These are phyloP conservation scores for Parapsyche elsis DNA, from an alignment of 1,140 invertebrate species.

Conservation along the genomic window DNA sequence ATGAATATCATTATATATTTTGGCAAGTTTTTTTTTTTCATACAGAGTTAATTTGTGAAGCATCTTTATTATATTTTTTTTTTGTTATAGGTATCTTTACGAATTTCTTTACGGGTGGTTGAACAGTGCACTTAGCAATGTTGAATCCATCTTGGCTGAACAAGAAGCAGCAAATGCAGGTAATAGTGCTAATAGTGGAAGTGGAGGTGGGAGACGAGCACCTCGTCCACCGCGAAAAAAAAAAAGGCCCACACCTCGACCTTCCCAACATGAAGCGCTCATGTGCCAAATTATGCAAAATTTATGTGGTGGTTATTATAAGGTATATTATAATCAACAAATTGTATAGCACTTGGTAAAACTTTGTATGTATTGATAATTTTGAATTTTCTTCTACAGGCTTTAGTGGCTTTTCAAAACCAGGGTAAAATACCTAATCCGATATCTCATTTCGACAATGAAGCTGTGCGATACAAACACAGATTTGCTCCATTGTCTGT, in stretches of 20 bases:
- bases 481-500: slow-evolving; percentile 89
- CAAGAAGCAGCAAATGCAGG: slow-evolving; percentile 75
- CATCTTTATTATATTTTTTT: slow-evolving; percentile 21
- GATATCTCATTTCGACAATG: slow-evolving; percentile 89
- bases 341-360: background rate
- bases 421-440: slow-evolving; percentile 79
- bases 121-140: slow-evolving; percentile 88
- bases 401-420: slow-evolving; percentile 68
- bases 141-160: slow-evolving; percentile 85
- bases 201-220: slow-evolving; percentile 60
- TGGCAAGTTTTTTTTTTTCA: slow-evolving; percentile 71
- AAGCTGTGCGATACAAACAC: slow-evolving; percentile 94
- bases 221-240: slow-evolving; percentile 70
- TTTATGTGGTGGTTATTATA: slow-evolving; percentile 95
- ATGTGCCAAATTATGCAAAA: slow-evolving; percentile 92
- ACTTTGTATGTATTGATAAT: background rate
- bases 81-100: slow-evolving; percentile 84
- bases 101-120: slow-evolving; percentile 96
- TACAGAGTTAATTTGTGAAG: background rate
- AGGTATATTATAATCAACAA: slow-evolving; percentile 70
- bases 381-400: slow-evolving; percentile 58
- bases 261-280: slow-evolving; percentile 84
- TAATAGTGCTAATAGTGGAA: slow-evolving; percentile 73
- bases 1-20: slow-evolving; percentile 96
- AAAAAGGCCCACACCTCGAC: slow-evolving; percentile 77